Evolutionary conservation across 92 coral and sea anemone species (phyloP).

Genomic region (Porites rus): DNA sequence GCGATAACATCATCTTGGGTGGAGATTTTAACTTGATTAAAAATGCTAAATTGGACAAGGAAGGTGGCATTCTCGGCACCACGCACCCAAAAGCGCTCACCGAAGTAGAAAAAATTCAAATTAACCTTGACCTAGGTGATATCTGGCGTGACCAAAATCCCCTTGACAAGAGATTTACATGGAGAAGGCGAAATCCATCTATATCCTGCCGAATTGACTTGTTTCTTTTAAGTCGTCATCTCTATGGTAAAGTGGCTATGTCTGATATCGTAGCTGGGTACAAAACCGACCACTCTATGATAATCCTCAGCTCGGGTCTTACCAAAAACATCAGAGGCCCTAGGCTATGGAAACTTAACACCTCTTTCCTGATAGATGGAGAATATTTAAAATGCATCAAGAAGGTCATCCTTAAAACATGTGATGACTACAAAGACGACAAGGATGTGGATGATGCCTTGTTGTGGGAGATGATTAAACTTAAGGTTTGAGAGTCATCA

Average conservation of each 20-base stretch:
- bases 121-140: not conserved
- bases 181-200: not conserved
- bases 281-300: too few species aligned
- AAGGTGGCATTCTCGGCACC: not conserved
- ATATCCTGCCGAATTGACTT: not conserved
- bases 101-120: not conserved
- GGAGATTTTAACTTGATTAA: too few species aligned
- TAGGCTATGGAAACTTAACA: not conserved
- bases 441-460: not conserved
- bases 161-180: not conserved
- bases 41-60: not conserved
- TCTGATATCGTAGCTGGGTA: not conserved
- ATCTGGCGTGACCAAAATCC: constrained; percentile 5
- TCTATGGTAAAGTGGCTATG: not conserved
- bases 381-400: not conserved
- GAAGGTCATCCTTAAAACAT: not conserved
- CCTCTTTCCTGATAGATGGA: not conserved
- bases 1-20: not conserved
- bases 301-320: not conserved
- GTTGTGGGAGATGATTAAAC: too few species aligned
- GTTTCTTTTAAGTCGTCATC: too few species aligned
- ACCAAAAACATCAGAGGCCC: not conserved
- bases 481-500: not conserved
- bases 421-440: not conserved
- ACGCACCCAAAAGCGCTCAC: not conserved